Evolutionary conservation across 2,888 invertebrate genomes (phyloP).

Genomic region (Eristalis pertinax): DNA sequence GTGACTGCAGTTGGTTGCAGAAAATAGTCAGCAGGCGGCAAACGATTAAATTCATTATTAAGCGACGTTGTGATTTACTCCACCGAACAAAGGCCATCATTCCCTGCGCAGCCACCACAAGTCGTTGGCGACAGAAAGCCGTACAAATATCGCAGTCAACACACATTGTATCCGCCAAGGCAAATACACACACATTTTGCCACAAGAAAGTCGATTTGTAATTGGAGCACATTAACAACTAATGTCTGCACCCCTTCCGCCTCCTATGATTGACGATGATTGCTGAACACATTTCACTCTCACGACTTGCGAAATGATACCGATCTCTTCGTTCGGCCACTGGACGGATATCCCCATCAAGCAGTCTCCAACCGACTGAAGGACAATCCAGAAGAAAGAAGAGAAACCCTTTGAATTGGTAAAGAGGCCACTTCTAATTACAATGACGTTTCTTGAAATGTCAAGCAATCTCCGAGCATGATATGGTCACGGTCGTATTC

Average conservation of each 20-base stretch:
- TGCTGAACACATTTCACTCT: constrained; percentile 14
- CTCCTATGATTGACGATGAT: constrained; percentile 26
- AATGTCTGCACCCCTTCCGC: background rate
- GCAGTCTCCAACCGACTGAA: background rate
- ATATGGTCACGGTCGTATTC: background rate
- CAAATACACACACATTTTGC: background rate
- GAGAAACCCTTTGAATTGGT: constrained; percentile 4
- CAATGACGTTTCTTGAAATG: constrained; percentile 8
- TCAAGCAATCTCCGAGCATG: background rate
- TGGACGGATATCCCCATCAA: constrained; percentile 8
- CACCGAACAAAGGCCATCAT: background rate
- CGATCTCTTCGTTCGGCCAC: constrained; percentile 22
- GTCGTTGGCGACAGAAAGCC: background rate
- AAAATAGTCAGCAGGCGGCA: no score
- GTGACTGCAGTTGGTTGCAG: no score
- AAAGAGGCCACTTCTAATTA: constrained; percentile 28
- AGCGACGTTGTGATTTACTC: background rate
- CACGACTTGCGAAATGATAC: constrained; percentile 13
- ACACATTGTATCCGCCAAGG: background rate
- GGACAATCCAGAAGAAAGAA: background rate
- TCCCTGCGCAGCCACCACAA: background rate
- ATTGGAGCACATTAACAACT: constrained; percentile 4
- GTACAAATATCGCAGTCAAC: constrained; percentile 3
- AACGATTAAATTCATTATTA: no score
- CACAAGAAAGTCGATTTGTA: constrained; percentile 20